Evolutionary conservation across 2,113 vertebrate species (phyloP).

Genomic region (Rattus rattus): DNA sequence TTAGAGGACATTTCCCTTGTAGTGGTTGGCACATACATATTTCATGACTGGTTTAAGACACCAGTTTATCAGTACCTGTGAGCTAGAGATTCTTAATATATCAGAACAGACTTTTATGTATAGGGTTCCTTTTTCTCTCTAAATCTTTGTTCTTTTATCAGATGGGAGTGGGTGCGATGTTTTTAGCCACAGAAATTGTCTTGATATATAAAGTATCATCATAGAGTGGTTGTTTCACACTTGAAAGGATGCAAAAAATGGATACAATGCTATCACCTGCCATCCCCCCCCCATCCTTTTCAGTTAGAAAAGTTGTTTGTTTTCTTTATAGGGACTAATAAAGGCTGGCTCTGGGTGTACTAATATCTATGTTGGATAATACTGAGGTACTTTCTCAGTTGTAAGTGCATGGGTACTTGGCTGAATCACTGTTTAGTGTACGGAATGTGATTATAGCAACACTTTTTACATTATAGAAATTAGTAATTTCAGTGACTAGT

Average conservation of each 20-base stretch:
- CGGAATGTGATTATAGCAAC: background rate
- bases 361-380: constrained; percentile 55
- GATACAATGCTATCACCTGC: background rate
- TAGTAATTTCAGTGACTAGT: constrained; percentile 31
- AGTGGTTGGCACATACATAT: background rate
- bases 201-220: constrained; percentile 2
- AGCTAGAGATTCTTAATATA: constrained; percentile 32
- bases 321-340: constrained; percentile 40
- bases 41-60: background rate
- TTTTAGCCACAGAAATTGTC: constrained; percentile 32
- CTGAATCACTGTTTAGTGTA: constrained; percentile 6
- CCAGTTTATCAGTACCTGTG: background rate
- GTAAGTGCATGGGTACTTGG: constrained; percentile 56
- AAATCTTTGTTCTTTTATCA: background rate
- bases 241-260: constrained; percentile 30
- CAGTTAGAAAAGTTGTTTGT: constrained; percentile 30
- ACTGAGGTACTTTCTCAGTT: constrained; percentile 8
- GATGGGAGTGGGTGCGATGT: background rate
- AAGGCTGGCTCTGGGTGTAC: constrained; percentile 46
- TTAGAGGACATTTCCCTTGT: background rate
- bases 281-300: background rate
- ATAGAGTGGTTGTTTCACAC: constrained; percentile 14
- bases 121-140: background rate
- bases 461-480: constrained; percentile 52
- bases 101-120: background rate